Evolutionary conservation across 2,797 vertebrate species (phyloP).

Genomic region (Malacoctenus gilli): DNA sequence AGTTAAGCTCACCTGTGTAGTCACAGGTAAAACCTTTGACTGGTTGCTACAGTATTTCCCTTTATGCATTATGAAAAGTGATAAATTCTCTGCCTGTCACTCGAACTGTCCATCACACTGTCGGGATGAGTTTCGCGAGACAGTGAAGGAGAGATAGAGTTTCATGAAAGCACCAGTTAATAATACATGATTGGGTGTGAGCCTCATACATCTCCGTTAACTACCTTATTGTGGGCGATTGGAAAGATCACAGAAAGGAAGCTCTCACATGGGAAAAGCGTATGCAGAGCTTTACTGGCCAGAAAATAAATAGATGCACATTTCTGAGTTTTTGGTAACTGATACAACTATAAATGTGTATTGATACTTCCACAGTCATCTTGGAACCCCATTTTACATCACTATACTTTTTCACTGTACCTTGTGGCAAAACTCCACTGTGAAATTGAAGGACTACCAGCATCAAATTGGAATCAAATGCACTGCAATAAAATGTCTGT

Average conservation of each 20-base stretch:
- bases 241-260: constrained; percentile 16
- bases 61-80: constrained; percentile 26
- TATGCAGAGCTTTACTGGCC: background rate
- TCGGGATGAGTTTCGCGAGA: constrained; percentile 25
- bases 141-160: constrained; percentile 52
- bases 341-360: too few species aligned
- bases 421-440: too few species aligned
- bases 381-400: too few species aligned
- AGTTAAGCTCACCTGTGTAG: background rate
- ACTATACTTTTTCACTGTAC: too few species aligned
- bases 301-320: background rate
- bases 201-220: constrained; percentile 37
- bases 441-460: too few species aligned
- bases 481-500: too few species aligned
- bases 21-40: background rate
- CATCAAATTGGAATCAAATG: too few species aligned
- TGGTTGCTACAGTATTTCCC: constrained; percentile 3
- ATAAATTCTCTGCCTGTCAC: constrained; percentile 39
- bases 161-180: constrained; percentile 67
- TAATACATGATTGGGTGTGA: constrained; percentile 61
- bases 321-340: background rate
- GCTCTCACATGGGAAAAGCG: background rate
- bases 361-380: too few species aligned
- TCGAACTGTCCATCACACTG: constrained; percentile 33
- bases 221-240: constrained; percentile 45